phyloP scores from a whole-genome alignment of 2,113 vertebrate genomes.

The Trachemys scripta region DNA sequence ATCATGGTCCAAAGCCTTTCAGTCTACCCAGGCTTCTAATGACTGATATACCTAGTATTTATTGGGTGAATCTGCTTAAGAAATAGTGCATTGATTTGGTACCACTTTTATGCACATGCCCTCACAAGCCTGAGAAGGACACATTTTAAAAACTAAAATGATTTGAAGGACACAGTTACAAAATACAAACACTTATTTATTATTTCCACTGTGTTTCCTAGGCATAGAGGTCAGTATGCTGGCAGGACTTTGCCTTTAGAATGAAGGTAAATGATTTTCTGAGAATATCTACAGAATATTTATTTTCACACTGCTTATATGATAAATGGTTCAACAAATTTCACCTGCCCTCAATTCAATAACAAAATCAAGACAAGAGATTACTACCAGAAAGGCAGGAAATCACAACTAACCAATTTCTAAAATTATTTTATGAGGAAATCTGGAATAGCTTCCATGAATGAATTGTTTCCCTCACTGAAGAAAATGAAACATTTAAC shows the following conservation, averaged over 20 bases:
- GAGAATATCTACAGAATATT: constrained; percentile 3
- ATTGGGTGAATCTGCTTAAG: neutral
- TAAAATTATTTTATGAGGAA: constrained; percentile 51
- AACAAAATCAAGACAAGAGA: constrained; percentile 37
- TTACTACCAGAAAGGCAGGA: constrained; percentile 36
- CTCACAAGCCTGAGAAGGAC: neutral
- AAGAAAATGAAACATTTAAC: neutral
- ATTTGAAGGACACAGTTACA: neutral
- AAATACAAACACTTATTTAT: neutral
- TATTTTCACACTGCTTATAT: constrained; percentile 34
- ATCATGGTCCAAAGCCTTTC: neutral
- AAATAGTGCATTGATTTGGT: neutral
- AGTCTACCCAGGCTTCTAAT: neutral
- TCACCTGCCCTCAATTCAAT: neutral
- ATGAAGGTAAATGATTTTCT: constrained; percentile 34
- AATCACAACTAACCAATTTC: constrained; percentile 59
- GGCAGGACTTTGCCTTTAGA: constrained; percentile 46
- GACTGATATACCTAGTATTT: neutral
- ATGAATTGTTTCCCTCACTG: neutral
- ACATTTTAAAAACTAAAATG: neutral
- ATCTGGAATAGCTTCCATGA: constrained; percentile 57
- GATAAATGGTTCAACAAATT: constrained; percentile 43
- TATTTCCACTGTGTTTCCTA: neutral
- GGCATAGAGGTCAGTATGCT: constrained; percentile 41
- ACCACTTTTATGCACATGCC: neutral